Percentiles rank a stretch among this genome's conserved stretches.
Evolutionary conservation across 2,113 vertebrate genomes (phyloP).

Genomic region (Sceloporus undulatus): DNA sequence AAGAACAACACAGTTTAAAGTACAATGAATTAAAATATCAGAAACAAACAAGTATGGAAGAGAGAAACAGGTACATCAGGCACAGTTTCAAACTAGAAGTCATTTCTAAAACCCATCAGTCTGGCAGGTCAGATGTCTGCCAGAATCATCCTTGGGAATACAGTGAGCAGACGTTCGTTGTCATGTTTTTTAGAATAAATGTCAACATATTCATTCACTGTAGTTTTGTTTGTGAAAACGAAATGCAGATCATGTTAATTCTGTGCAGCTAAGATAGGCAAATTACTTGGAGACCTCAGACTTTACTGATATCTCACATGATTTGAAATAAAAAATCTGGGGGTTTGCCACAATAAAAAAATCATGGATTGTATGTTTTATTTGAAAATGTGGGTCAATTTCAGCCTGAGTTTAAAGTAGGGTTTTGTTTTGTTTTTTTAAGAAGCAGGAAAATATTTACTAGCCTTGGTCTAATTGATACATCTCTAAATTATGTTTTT

Average conservation of each 20-base stretch:
- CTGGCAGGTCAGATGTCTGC: not conserved
- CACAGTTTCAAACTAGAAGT: not conserved
- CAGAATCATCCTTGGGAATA: not conserved
- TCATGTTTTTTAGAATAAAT: not conserved
- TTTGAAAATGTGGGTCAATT: not conserved
- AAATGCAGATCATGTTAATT: not conserved
- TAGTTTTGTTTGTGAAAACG: not conserved
- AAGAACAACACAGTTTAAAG: too few relatives aligned
- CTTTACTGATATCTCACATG: too few relatives aligned
- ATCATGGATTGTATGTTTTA: not conserved
- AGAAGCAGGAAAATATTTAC: not conserved
- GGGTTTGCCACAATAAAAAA: conserved; percentile 31
- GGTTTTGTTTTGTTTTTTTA: conserved; percentile 23
- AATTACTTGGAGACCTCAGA: not conserved
- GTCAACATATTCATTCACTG: not conserved
- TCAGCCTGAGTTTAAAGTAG: conserved; percentile 25
- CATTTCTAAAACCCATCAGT: not conserved
- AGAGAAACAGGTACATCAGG: not conserved
- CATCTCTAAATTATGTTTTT: conserved; percentile 35
- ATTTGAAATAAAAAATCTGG: not conserved
- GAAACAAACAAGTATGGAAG: not conserved
- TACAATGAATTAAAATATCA: too few relatives aligned
- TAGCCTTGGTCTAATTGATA: not conserved
- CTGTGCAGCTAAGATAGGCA: not conserved
- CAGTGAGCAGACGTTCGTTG: not conserved